A percentile compares a stretch with the other conserved stretches of the same genome.
Evolutionary conservation across 2,113 vertebrate genomes (phyloP).

Genomic region (Scalopus aquaticus): DNA sequence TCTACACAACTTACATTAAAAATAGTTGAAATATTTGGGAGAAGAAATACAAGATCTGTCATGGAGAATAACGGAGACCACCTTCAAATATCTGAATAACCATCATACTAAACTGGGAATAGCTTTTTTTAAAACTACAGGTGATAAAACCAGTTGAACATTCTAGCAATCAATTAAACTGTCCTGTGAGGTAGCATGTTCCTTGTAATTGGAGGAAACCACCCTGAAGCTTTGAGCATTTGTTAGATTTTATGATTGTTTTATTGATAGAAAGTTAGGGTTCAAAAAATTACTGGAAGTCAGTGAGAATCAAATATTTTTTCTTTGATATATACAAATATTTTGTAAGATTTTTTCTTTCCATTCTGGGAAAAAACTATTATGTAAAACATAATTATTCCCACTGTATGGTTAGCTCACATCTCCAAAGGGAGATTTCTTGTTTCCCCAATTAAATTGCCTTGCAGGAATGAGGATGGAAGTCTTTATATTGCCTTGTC

Average conservation of each 20-base stretch:
- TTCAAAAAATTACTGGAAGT: neutral
- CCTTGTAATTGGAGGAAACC: neutral
- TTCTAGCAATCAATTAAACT: neutral
- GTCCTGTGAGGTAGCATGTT: neutral
- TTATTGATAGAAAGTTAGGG: neutral
- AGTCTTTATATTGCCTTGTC: neutral
- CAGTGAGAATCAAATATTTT: neutral
- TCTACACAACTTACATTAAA: neutral
- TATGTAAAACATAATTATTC: constrained; percentile 28
- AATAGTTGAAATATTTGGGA: neutral
- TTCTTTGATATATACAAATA: neutral
- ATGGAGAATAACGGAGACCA: neutral
- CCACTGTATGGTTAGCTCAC: neutral
- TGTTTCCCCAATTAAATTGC: neutral
- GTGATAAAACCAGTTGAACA: neutral
- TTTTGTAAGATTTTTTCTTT: neutral
- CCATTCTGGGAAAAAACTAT: neutral
- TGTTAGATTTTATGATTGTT: neutral
- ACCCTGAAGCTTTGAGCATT: neutral
- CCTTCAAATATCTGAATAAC: neutral
- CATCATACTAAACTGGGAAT: neutral
- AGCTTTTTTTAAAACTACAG: neutral
- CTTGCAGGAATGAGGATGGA: neutral
- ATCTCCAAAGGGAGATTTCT: constrained; percentile 27
- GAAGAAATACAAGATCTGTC: neutral